phyloP scores from a whole-genome alignment of 2,888 invertebrate species.

The Cephalotes varians region DNA sequence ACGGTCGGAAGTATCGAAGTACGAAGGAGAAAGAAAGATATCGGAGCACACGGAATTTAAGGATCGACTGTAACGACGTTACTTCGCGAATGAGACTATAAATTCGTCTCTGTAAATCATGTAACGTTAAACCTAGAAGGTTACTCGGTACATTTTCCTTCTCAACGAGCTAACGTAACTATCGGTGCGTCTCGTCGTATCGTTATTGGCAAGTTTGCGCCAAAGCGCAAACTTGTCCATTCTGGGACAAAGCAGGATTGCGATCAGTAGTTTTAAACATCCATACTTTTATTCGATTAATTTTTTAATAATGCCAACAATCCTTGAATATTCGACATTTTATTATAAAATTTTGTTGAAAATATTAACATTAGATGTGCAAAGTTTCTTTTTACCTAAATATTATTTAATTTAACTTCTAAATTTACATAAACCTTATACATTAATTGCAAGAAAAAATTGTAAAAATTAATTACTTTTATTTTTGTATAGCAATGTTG shows the following conservation, averaged over 20 bases:
- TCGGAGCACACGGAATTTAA: slow-evolving; percentile 42
- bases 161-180: slow-evolving; percentile 43
- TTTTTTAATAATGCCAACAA: background rate
- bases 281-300: background rate
- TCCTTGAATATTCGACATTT: background rate
- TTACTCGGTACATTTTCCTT: slow-evolving; percentile 42
- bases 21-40: background rate
- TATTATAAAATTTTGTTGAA: background rate
- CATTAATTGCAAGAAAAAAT: background rate
- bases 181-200: slow-evolving; percentile 55
- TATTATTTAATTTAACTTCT: too few species aligned
- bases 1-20: background rate
- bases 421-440: too few species aligned
- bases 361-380: background rate
- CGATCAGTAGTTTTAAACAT: slow-evolving; percentile 3
- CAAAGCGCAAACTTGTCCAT: slow-evolving; percentile 75
- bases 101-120: slow-evolving; percentile 82
- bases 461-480: background rate
- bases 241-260: slow-evolving; percentile 68
- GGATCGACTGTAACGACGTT: slow-evolving; percentile 61
- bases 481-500: too few species aligned
- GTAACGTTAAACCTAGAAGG: slow-evolving; percentile 67
- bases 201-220: slow-evolving; percentile 75
- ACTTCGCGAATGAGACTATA: slow-evolving; percentile 79
- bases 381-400: background rate